A percentile compares a stretch with the other conserved stretches of the same genome.
phyloP scores from a whole-genome alignment of 2,797 vertebrate species.

The Arrhamphus sclerolepis region DNA sequence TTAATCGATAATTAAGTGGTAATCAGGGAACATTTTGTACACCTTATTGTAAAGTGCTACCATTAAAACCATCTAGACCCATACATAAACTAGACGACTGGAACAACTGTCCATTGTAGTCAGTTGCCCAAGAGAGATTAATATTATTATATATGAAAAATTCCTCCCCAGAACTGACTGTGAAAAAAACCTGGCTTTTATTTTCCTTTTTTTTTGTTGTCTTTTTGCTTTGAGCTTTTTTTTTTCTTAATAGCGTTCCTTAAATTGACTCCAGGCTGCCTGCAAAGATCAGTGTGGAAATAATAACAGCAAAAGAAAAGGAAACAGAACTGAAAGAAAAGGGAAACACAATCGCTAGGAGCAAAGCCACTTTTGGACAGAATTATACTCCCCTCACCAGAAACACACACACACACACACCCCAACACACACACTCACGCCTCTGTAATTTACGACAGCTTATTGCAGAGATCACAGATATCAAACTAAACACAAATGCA shows the following conservation, averaged over 20 bases:
- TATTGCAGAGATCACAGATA: conserved; percentile 62
- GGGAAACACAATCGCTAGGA: conserved; percentile 33
- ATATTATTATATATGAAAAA: no score
- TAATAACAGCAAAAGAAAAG: conserved; percentile 58
- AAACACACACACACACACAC: not conserved
- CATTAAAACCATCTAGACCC: no score
- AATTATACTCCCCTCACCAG: not conserved
- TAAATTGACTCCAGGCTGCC: conserved; percentile 45
- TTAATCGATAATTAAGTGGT: no score
- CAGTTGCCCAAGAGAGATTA: no score
- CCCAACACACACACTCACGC: not conserved
- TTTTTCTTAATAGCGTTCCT: conserved; percentile 30
- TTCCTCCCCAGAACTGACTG: not conserved
- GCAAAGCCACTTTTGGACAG: conserved; percentile 35
- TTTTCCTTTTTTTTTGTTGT: conserved; percentile 34
- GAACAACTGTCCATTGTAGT: no score
- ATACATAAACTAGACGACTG: no score
- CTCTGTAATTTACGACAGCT: conserved; percentile 59
- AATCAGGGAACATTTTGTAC: no score
- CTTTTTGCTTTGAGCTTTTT: conserved; percentile 21
- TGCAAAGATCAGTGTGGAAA: conserved; percentile 53
- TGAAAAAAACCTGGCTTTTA: conserved; percentile 12
- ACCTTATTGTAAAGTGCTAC: no score
- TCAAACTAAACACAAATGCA: conserved; percentile 62
- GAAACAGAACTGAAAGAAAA: conserved; percentile 40